A percentile compares a stretch with the other conserved stretches of the same genome.
phyloP scores from a whole-genome alignment of 2,113 vertebrate species.

The Danionella cerebrum region DNA sequence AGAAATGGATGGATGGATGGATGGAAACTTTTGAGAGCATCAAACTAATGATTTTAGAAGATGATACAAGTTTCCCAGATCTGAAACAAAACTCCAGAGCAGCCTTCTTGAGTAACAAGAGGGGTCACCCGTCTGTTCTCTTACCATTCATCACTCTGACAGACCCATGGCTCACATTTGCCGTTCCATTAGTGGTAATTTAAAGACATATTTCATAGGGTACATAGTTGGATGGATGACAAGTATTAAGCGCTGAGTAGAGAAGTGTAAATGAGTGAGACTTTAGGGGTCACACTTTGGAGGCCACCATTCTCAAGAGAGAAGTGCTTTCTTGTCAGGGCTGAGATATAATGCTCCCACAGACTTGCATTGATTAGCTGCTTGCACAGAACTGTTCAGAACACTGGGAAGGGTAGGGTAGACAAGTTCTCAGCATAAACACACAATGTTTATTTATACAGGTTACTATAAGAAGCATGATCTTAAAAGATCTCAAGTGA shows the following conservation, averaged over 20 bases:
- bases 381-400: neutral
- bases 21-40: no score
- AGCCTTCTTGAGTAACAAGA: neutral
- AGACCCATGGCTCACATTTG: conserved; percentile 37
- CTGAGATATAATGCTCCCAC: conserved; percentile 9
- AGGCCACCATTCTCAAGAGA: neutral
- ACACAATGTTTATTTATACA: no score
- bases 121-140: conserved; percentile 38
- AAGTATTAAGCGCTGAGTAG: conserved; percentile 34
- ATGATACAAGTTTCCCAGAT: neutral
- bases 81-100: neutral
- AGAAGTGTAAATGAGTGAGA: neutral
- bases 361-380: conserved; percentile 19
- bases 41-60: neutral
- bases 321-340: neutral
- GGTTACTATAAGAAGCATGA: no score
- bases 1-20: no score
- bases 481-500: no score
- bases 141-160: conserved; percentile 42
- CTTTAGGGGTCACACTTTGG: neutral
- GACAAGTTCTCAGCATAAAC: no score
- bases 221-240: conserved; percentile 42
- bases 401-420: no score
- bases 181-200: conserved; percentile 50
- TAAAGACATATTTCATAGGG: conserved; percentile 51